Evolutionary conservation across 1,140 invertebrate genomes (phyloP).

Genomic region (Drosophila suzukii): DNA sequence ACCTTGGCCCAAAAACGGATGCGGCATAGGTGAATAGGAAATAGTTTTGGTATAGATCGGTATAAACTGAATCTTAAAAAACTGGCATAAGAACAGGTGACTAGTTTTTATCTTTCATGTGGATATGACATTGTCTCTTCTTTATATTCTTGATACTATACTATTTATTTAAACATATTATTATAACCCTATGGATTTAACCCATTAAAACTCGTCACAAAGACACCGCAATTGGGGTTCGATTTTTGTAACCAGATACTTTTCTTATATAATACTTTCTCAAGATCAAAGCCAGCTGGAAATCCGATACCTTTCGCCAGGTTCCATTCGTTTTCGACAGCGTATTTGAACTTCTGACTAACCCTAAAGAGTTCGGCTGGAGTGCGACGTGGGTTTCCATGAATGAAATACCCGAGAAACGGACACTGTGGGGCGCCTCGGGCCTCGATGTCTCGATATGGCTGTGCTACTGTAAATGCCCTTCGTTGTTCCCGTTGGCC

Average conservation of each 20-base stretch:
- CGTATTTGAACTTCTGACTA: conserved; percentile 34
- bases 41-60: not conserved
- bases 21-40: not conserved
- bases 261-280: conserved; percentile 8
- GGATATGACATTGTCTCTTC: too few species aligned
- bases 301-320: not conserved
- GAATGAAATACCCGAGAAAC: conserved; percentile 45
- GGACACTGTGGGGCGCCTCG: conserved; percentile 43
- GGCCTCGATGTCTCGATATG: conserved; percentile 19
- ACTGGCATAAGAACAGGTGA: not conserved
- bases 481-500: conserved; percentile 32
- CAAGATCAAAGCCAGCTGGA: conserved; percentile 10
- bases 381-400: conserved; percentile 24
- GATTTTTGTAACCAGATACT: conserved; percentile 2
- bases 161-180: not conserved
- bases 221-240: conserved; percentile 3
- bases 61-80: not conserved
- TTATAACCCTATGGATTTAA: too few species aligned
- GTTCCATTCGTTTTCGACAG: not conserved
- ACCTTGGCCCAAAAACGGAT: not conserved
- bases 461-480: conserved; percentile 62
- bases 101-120: too few species aligned
- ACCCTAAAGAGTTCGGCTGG: conserved; percentile 1
- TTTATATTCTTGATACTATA: not conserved
- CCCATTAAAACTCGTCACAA: not conserved